A percentile compares a stretch with the other conserved stretches of the same genome.
These are phyloP conservation scores for Drosophila azteca DNA, from an alignment of 1,140 invertebrate species.

Conservation along the genomic window DNA sequence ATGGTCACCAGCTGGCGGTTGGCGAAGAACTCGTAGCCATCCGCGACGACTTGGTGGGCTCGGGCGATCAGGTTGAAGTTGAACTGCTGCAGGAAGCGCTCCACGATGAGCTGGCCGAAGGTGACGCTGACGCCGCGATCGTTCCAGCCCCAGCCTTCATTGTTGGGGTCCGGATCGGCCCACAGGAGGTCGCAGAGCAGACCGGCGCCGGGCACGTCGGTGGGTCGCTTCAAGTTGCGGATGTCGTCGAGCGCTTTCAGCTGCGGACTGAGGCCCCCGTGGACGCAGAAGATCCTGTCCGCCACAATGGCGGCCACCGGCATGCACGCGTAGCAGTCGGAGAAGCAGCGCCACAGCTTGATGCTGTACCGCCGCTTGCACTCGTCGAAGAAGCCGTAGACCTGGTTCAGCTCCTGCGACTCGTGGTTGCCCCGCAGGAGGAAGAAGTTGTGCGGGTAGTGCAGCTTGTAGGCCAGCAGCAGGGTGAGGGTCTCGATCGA, in stretches of 20 bases:
- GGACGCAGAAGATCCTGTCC: constrained; percentile 99
- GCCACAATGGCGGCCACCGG: constrained; percentile 99
- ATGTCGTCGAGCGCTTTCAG: constrained; percentile 99
- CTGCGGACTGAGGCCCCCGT: constrained; percentile 98
- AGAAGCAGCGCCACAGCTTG: constrained; percentile 85
- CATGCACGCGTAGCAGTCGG: constrained; percentile 92
- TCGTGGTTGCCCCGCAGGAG: constrained; percentile 87
- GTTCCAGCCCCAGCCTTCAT: constrained; percentile 15
- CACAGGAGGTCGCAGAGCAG: constrained; percentile 99
- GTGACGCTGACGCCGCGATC: constrained; percentile 44
- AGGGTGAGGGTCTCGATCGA: constrained; percentile 34
- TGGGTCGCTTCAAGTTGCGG: constrained; percentile 99
- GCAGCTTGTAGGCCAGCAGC: constrained; percentile 37
- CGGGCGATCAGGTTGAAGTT: constrained; percentile 41
- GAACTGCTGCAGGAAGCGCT: constrained; percentile 21
- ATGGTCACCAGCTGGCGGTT: constrained; percentile 98
- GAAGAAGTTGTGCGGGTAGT: constrained; percentile 38
- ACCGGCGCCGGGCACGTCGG: constrained; percentile 99
- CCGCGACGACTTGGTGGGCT: constrained; percentile 96
- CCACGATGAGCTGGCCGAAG: constrained; percentile 19
- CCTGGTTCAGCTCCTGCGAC: constrained; percentile 86
- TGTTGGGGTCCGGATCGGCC: constrained; percentile 90
- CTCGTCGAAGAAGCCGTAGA: constrained; percentile 48
- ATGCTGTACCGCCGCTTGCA: constrained; percentile 41
- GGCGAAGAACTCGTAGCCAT: constrained; percentile 99